Percentiles rank a stretch among this genome's conserved stretches.
Conservation (phyloP, 2,797 vertebrate genomes). For the Phyllotis vaccarum region DNA sequence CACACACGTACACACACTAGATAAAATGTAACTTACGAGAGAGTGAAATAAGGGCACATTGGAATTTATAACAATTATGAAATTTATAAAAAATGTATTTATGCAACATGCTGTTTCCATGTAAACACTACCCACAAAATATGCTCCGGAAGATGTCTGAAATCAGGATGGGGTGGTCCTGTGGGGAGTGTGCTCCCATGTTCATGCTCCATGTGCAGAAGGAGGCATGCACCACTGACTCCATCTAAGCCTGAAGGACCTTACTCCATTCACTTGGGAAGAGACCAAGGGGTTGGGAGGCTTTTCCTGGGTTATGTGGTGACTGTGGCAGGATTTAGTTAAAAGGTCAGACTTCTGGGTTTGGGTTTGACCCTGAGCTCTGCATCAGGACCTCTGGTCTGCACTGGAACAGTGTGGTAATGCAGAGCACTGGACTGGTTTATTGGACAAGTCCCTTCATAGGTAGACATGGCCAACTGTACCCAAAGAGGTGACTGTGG, state of each 20-base stretch:
- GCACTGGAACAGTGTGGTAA: not conserved
- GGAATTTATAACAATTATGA: slow-evolving; percentile 21
- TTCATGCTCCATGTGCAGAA: not conserved
- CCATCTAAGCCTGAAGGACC: not conserved
- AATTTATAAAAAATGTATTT: no score
- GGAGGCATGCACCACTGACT: no score
- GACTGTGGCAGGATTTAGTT: not conserved
- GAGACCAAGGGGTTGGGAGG: accelerated
- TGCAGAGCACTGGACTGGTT: not conserved
- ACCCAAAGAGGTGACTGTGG: slow-evolving; percentile 71
- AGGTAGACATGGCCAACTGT: slow-evolving; percentile 71
- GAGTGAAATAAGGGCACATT: not conserved
- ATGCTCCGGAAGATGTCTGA: no score
- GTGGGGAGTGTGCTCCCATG: not conserved
- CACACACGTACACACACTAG: not conserved
- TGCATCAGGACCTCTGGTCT: not conserved
- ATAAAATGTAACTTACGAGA: not conserved
- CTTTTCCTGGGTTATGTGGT: not conserved
- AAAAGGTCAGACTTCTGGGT: not conserved
- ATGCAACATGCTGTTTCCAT: not conserved
- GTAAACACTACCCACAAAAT: not conserved
- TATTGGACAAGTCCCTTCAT: not conserved
- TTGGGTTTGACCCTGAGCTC: not conserved
- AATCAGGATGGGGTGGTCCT: not conserved
- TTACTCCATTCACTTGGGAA: not conserved